Base-by-base conservation (phyloP, 2,113 vertebrate genomes). In the Dissostichus mawsoni region DNA sequence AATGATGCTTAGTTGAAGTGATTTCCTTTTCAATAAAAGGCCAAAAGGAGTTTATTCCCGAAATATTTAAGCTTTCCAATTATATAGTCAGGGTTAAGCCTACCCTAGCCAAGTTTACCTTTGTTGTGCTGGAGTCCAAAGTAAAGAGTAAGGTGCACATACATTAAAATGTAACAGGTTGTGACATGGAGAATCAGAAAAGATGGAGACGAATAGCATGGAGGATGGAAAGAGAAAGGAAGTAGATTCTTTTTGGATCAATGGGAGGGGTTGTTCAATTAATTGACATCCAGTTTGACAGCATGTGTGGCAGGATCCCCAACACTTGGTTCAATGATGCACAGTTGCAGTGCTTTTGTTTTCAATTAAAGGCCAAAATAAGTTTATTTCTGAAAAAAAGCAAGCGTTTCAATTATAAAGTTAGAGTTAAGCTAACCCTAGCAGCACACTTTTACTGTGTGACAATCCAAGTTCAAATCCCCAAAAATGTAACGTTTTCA, bases 211-310 rank as follows among this genome's bases (percentile, higher is more conserved):
- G 11, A 59, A 52, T 36, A 58, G 62, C 55, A 14, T 66, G 50
- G 4, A n/a, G 33, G 36, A 45, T 58, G 63, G 67, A 69, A 69
- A 81, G 48, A 59, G 29, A 29, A 29, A 29, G 29, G 29, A 29
- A 29, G 29, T 29, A 63, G 81, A 6, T 64, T 65, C 76, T 73
- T 25, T 82, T 65, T 64, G 68, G 85, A 90, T 91, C 87, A 86
- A 91, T 92, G 81, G 70, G 52, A 63, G 44, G 76, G 83, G 79
- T 87, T 90, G 90, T 90, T 90, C 67, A 41, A 84, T 69, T 87
- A 82, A 89, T 84, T 89, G 90, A 92, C 81, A 91, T 89, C 83
- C 79, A 81, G 77, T 76, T 76, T 68, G 83, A 70, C 74, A 82
- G 66, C 59, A 41, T 82, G 62, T 74, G 74, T 74, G 69, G 72